A percentile compares a stretch with the other conserved stretches of the same genome.
Conservation (phyloP, 2,888 invertebrate species). For the Linhomoeus sp. region DNA sequence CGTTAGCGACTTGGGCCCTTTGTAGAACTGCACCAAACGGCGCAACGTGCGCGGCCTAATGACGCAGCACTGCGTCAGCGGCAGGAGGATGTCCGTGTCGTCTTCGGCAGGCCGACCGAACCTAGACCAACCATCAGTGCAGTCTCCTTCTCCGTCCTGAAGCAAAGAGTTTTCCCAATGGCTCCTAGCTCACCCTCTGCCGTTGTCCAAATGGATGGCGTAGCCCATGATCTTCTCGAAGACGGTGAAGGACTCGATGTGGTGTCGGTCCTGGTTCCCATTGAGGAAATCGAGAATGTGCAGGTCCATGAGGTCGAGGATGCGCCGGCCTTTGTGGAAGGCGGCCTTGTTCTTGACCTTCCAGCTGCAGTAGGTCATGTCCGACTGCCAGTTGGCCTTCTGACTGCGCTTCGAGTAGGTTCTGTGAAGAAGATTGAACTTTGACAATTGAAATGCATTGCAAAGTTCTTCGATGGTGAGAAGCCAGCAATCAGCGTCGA, state of each 20-base stretch:
- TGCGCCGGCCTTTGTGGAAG: slow-evolving; percentile 69
- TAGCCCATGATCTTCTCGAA: slow-evolving; percentile 87
- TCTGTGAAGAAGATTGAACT: slow-evolving; percentile 12
- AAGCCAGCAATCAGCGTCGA: no score
- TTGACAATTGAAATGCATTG: no score
- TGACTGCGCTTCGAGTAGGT: slow-evolving; percentile 72
- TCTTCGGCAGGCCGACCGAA: slow-evolving; percentile 82
- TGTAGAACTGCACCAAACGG: slow-evolving; percentile 42
- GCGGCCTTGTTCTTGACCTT: slow-evolving; percentile 58
- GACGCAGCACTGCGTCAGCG: slow-evolving; percentile 80
- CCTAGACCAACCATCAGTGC: no score
- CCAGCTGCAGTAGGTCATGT: slow-evolving; percentile 63
- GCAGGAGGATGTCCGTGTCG: slow-evolving; percentile 80
- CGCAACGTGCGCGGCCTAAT: slow-evolving; percentile 66
- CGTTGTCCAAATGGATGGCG: slow-evolving; percentile 83
- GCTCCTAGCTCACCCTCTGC: slow-evolving; percentile 47
- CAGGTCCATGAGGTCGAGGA: slow-evolving; percentile 89
- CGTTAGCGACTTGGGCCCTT: slow-evolving; percentile 40
- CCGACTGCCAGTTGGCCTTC: slow-evolving; percentile 90
- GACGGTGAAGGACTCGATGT: slow-evolving; percentile 85
- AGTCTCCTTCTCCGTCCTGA: no score
- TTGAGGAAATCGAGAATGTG: slow-evolving; percentile 84
- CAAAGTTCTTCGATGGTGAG: no score
- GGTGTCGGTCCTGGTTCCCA: slow-evolving; percentile 94
- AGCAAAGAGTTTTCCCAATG: no score